Conservation (phyloP, 2,888 invertebrate genomes). For the Lamproptera curius region DNA sequence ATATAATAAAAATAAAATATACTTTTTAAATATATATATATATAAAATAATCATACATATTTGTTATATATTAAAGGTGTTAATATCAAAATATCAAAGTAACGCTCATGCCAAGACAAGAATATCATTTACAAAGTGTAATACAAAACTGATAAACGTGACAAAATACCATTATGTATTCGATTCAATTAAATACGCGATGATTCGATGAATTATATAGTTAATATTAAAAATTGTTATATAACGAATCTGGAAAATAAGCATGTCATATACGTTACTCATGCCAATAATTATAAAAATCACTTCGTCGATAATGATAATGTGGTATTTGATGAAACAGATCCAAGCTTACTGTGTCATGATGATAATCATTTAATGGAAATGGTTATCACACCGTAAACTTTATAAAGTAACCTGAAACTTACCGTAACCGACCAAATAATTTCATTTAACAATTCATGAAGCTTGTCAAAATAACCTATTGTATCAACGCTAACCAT, state of each 20-base stretch:
- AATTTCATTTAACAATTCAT: slow-evolving; percentile 33
- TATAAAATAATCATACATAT: slow-evolving; percentile 8
- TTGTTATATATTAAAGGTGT: slow-evolving; percentile 23
- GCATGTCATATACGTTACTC: slow-evolving; percentile 37
- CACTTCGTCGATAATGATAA: slow-evolving; percentile 18
- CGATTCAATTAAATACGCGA: slow-evolving; percentile 37
- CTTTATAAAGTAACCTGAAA: slow-evolving; percentile 11
- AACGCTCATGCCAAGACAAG: slow-evolving; percentile 60
- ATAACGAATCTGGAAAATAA: slow-evolving; percentile 40
- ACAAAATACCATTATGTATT: slow-evolving; percentile 33
- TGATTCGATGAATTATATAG: slow-evolving; percentile 37
- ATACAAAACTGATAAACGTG: slow-evolving; percentile 44
- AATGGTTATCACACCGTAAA: slow-evolving; percentile 32
- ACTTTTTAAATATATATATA: slow-evolving; percentile 22
- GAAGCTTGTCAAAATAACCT: slow-evolving; percentile 18
- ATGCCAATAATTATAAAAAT: slow-evolving; percentile 39
- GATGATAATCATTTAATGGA: slow-evolving; percentile 35
- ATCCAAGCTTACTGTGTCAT: slow-evolving; percentile 20
- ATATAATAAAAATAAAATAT: slow-evolving; percentile 16
- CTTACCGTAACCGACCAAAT: slow-evolving; percentile 30
- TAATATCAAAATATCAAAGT: slow-evolving; percentile 25
- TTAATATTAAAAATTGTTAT: slow-evolving; percentile 35
- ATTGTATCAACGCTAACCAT: slow-evolving; percentile 24
- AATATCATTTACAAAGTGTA: slow-evolving; percentile 31
- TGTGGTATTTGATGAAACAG: slow-evolving; percentile 23